These are phyloP conservation scores for Lepisosteus osseus DNA, from an alignment of 2,113 vertebrate genomes.

Conservation along the genomic window DNA sequence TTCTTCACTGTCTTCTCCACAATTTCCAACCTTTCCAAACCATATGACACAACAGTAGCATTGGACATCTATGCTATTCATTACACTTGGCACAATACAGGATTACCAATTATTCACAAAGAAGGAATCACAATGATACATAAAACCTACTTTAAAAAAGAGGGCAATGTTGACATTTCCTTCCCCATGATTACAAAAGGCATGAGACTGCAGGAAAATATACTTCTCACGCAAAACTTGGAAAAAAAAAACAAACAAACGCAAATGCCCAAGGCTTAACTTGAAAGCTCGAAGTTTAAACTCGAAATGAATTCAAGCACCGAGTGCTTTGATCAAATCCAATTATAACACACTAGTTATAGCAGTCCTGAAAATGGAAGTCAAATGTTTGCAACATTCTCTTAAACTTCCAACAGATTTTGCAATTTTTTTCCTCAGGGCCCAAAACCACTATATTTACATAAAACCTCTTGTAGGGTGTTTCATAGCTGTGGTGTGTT, in stretches of 20 bases:
- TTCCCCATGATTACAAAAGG: background rate
- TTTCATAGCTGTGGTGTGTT: background rate
- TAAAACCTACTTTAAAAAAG: background rate
- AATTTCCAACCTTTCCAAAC: conserved; percentile 6
- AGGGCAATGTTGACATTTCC: background rate
- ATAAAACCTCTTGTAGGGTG: background rate
- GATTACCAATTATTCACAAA: background rate
- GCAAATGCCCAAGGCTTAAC: too few relatives aligned
- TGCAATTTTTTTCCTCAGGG: background rate
- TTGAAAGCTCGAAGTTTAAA: too few relatives aligned
- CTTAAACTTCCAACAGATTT: background rate
- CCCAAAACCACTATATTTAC: background rate
- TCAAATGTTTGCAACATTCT: conserved; percentile 59
- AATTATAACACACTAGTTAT: too few relatives aligned
- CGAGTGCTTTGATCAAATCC: too few relatives aligned
- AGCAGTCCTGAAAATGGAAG: too few relatives aligned
- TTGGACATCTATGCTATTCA: conserved; percentile 3
- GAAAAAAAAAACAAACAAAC: too few relatives aligned
- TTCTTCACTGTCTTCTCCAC: background rate
- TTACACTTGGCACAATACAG: conserved; percentile 20
- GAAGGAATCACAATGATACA: conserved; percentile 1
- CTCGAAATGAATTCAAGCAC: too few relatives aligned
- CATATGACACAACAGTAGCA: conserved; percentile 13
- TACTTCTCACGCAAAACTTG: too few relatives aligned
- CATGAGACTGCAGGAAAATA: background rate